Base-by-base conservation (phyloP, 2,888 invertebrate species). In the Galerucella pusilla region DNA sequence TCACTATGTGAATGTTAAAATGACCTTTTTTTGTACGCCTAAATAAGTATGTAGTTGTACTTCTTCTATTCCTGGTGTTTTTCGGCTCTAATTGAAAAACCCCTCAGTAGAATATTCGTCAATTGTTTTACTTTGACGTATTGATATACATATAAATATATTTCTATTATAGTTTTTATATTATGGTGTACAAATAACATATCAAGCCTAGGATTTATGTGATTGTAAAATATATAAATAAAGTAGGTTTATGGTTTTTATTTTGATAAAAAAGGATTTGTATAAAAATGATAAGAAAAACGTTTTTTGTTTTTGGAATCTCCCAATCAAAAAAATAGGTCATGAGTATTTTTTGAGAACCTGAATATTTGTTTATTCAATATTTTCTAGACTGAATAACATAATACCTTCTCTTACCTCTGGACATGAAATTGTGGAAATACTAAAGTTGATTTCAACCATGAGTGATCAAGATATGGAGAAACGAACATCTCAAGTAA, bases 181-280 rank as follows among this genome's bases (percentile, higher is more conserved):
- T 57, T 57, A 73, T 73, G 52, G 70, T 79, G 77, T 79, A 77
- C 76, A 79, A 79, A 79, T 75, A 68, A 77, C 79, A 78, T 79
- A 79, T 79, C 79, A 79, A 61, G 49, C 72, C 45, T 75, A 78
- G 76, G 67, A 71, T 77, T 71, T 76, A 76, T 75, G 75, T 78
- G 74, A 77, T 75, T 77, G 77, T 78, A 78, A 49, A 66, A 66
- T 68, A 69, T 73, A 75, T 52, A 75, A n/a, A 64, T 42, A 64
- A 42, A 45, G 45, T 64, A 64, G 45, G n/a, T 45, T 45, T 14
- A 16, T 64, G 16, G 14, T 9, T n/a, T 45, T 25, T 54, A 6
- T 42, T 42, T 42, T 42, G 7, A 42, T 7, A 16, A 25, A 49
- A 49, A 64, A 63, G 61, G 28, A 49, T 71, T 71, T 71, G 59